Base-by-base conservation (phyloP, 2,888 invertebrate genomes). In the Buathra laborator region DNA sequence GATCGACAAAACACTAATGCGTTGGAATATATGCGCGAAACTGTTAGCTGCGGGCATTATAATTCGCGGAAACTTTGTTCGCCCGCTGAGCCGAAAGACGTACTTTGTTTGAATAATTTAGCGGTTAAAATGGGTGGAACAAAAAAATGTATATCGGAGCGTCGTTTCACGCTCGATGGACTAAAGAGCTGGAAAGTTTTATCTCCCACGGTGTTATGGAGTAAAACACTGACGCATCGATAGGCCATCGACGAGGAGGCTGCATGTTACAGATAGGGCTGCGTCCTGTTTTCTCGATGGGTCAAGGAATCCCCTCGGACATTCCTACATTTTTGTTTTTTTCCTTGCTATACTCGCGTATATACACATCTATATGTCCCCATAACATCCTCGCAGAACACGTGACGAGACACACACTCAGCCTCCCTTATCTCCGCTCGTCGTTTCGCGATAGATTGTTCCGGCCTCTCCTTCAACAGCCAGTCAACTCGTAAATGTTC, bases 401-500 rank as follows among this genome's bases (percentile, higher is more conserved):
- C 74, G 46, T 64, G 70, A 46, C 16, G 44, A 56, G 67, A 29
- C 12, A 37, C 51, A 12, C 19, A 37, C 37, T 78, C 37, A 9
- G 9, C 6, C 56, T 56, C 74, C 53, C 44, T 70, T 85, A 81
- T 85, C 78, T 48, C n/a, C 24, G 24, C 16, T 64, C 51, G 51
- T 46, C 51, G 82, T 62, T 71, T 77, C 29, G 32, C 72, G 81
- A 84, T 78, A 66, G 71, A 77, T 77, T 56, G 82, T 46, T 14
- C 56, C 48, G 6, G 67, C 43, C 29, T 68, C 24, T 29, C 29
- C 48, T 24, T 66, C 56, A n/a, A 59, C 67, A 72, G 46, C 71
- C 46, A 76, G 82, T 72, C 85, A 9, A 79, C 71, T 82, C 79
- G 85, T 82, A 79, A 79, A 82, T 67, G 85, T 37, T 37, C 59